These are phyloP conservation scores for Catocala nupta DNA, from an alignment of 2,888 invertebrate genomes.

Conservation along the genomic window DNA sequence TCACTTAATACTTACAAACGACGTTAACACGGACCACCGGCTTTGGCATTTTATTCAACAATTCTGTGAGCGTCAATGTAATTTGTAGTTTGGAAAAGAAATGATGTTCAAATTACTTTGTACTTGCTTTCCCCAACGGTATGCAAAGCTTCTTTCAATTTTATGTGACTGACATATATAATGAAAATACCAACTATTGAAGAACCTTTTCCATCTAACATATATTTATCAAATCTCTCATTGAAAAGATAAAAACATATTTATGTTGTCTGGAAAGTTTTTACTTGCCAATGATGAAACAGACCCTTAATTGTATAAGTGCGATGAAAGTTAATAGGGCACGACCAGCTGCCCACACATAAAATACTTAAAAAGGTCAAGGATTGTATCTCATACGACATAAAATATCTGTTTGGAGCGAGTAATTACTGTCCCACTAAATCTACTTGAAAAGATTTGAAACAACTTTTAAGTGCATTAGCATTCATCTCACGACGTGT, in stretches of 20 bases:
- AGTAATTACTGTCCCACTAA: conserved; percentile 23
- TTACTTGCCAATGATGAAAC: neutral
- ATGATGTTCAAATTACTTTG: conserved; percentile 5
- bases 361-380: conserved; percentile 26
- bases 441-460: conserved; percentile 22
- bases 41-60: conserved; percentile 5
- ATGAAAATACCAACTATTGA: neutral
- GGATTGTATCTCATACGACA: conserved; percentile 16
- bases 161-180: neutral
- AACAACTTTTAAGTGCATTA: conserved; percentile 27
- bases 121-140: neutral
- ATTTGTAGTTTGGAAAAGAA: conserved; percentile 2
- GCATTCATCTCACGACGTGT: conserved; percentile 29
- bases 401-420: conserved; percentile 13
- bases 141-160: conserved; percentile 1
- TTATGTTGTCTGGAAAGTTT: too few species aligned
- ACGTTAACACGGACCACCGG: conserved; percentile 11
- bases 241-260: too few species aligned
- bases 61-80: conserved; percentile 6
- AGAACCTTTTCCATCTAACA: too few species aligned
- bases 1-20: conserved; percentile 3
- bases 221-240: too few species aligned
- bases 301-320: neutral
- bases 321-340: conserved; percentile 5
- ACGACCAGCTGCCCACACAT: conserved; percentile 5